phyloP scores from a whole-genome alignment of 2,888 invertebrate species.

The Troides helena region DNA sequence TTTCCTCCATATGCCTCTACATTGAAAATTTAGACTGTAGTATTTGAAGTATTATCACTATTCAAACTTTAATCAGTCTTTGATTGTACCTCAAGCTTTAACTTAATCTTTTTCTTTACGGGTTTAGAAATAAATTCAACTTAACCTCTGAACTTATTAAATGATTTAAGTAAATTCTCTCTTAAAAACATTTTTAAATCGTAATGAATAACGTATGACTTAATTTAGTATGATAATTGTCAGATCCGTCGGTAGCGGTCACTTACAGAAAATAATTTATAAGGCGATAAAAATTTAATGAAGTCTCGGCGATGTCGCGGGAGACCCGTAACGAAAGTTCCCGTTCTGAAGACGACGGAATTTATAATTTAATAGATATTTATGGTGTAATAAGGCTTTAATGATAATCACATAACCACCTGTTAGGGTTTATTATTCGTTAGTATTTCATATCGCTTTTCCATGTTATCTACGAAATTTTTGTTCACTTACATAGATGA shows the following conservation, averaged over 20 bases:
- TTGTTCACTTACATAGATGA: not conserved
- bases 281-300: constrained; percentile 28
- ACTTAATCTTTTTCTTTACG: not conserved
- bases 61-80: not conserved
- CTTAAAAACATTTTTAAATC: constrained; percentile 2
- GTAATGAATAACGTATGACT: constrained; percentile 12
- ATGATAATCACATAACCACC: constrained; percentile 3
- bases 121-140: not conserved
- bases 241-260: constrained; percentile 17
- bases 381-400: constrained; percentile 18
- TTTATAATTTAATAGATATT: constrained; percentile 28
- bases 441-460: not conserved
- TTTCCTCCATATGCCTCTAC: too few species aligned
- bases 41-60: not conserved
- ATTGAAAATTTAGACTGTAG: too few species aligned
- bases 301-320: constrained; percentile 11
- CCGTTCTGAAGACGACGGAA: constrained; percentile 13
- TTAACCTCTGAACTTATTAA: not conserved
- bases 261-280: constrained; percentile 27
- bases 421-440: not conserved
- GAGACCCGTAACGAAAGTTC: constrained; percentile 2
- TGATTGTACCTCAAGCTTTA: too few species aligned
- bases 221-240: constrained; percentile 28
- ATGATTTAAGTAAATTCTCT: not conserved
- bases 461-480: not conserved